A percentile compares a stretch with the other conserved stretches of the same genome.
phyloP scores from a whole-genome alignment of 2,888 invertebrate species.

The Perizoma affinitatum region DNA sequence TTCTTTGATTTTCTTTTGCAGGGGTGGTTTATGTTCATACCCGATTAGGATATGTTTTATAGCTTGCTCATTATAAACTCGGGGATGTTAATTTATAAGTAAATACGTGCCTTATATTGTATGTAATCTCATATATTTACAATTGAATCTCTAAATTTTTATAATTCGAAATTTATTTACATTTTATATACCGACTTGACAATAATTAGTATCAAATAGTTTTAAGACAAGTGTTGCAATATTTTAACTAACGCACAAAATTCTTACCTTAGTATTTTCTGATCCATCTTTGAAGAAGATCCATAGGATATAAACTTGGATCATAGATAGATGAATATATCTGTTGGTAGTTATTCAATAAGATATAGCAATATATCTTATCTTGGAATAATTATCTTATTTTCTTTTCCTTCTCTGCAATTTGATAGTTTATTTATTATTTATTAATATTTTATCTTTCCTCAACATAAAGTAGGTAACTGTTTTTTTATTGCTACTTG shows the following conservation, averaged over 20 bases:
- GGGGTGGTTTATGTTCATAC: conserved; percentile 1
- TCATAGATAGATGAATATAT: too few species aligned
- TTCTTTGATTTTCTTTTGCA: not conserved
- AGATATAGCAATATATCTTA: conserved; percentile 40
- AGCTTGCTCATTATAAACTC: conserved; percentile 16
- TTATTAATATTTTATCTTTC: not conserved
- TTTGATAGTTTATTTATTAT: conserved; percentile 22
- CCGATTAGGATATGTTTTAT: not conserved
- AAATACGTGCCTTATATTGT: conserved; percentile 45
- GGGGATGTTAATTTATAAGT: conserved; percentile 10
- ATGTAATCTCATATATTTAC: conserved; percentile 35
- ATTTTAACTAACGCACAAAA: conserved; percentile 22
- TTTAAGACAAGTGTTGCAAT: conserved; percentile 11
- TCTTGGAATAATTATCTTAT: conserved; percentile 31
- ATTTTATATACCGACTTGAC: conserved; percentile 19
- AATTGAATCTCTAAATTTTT: conserved; percentile 21
- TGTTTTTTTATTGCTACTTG: too few species aligned
- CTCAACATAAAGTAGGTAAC: too few species aligned
- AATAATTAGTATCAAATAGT: conserved; percentile 9
- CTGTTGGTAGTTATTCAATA: conserved; percentile 34
- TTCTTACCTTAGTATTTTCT: conserved; percentile 14
- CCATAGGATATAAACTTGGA: too few species aligned
- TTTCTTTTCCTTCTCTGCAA: conserved; percentile 16
- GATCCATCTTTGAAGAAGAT: too few species aligned
- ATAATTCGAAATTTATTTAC: conserved; percentile 12